Conservation (phyloP, 1,140 invertebrate genomes). For the Macrobrachium rosenbergii region DNA sequence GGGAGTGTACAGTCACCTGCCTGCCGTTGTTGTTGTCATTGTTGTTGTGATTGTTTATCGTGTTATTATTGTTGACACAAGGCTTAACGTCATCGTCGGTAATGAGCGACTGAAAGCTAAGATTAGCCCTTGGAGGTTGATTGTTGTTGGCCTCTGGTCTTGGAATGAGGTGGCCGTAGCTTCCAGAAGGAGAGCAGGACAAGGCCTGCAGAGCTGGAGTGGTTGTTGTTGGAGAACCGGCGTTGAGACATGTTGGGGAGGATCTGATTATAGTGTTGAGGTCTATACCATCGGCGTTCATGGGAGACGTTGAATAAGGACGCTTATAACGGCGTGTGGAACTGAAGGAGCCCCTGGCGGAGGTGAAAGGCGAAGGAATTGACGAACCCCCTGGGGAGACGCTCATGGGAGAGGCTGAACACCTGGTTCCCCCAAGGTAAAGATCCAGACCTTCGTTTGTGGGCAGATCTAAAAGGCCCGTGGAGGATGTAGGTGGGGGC, state of each 20-base stretch:
- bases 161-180: slow-evolving; percentile 59
- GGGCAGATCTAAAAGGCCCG: slow-evolving; percentile 51
- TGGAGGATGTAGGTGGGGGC: not conserved
- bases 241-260: slow-evolving; percentile 57
- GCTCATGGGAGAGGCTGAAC: slow-evolving; percentile 60
- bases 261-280: slow-evolving; percentile 58
- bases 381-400: slow-evolving; percentile 57
- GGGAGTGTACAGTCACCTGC: not conserved
- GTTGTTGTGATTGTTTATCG: not conserved
- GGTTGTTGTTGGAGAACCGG: not conserved
- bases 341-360: slow-evolving; percentile 56
- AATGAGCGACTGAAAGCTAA: slow-evolving; percentile 46
- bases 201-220: not conserved
- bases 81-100: slow-evolving; percentile 19
- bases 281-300: slow-evolving; percentile 55
- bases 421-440: slow-evolving; percentile 34
- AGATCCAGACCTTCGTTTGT: slow-evolving; percentile 29
- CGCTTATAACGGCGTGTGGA: slow-evolving; percentile 50
- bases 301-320: slow-evolving; percentile 56
- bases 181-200: slow-evolving; percentile 40
- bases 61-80: slow-evolving; percentile 6
- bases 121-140: slow-evolving; percentile 34
- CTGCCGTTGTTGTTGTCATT: slow-evolving; percentile 35
- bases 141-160: slow-evolving; percentile 61
- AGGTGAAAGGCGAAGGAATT: slow-evolving; percentile 60